Conservation (phyloP, 2,113 vertebrate genomes). For the Hippocampus abdominalis region DNA sequence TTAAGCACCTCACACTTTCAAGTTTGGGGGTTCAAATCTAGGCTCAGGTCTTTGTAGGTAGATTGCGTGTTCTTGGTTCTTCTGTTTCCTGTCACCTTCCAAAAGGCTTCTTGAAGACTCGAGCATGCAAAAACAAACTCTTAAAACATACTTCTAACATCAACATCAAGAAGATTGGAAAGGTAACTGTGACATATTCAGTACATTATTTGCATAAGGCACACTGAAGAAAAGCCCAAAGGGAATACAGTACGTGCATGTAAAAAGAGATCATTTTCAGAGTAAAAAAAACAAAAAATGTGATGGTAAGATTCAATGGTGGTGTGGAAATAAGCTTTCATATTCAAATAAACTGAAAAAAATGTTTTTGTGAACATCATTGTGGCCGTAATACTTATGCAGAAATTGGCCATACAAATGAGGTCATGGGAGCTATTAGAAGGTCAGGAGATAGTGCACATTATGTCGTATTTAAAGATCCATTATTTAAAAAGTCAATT, state of each 20-base stretch:
- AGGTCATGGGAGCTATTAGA: not conserved
- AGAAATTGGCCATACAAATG: not conserved
- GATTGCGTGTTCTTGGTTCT: not conserved
- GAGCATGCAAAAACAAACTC: not conserved
- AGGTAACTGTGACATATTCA: not conserved
- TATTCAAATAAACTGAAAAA: not conserved
- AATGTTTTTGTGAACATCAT: not conserved
- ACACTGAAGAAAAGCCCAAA: not conserved
- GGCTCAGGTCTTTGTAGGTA: too few species aligned
- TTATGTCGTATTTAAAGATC: conserved; percentile 17
- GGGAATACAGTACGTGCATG: not conserved
- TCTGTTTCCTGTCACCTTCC: not conserved
- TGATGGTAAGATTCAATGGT: too few species aligned
- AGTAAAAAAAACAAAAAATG: not conserved
- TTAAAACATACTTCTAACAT: not conserved
- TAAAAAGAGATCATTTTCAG: not conserved
- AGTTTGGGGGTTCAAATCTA: not conserved
- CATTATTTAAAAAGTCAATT: conserved; percentile 15
- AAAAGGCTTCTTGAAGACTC: not conserved
- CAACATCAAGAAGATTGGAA: not conserved
- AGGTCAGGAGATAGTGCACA: not conserved
- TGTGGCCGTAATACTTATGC: not conserved
- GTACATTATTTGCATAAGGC: not conserved
- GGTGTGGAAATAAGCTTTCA: not conserved
- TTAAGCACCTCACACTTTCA: not conserved